Evolutionary conservation across 1,140 invertebrate species (phyloP).

Genomic region (Acromyrmex heyeri): DNA sequence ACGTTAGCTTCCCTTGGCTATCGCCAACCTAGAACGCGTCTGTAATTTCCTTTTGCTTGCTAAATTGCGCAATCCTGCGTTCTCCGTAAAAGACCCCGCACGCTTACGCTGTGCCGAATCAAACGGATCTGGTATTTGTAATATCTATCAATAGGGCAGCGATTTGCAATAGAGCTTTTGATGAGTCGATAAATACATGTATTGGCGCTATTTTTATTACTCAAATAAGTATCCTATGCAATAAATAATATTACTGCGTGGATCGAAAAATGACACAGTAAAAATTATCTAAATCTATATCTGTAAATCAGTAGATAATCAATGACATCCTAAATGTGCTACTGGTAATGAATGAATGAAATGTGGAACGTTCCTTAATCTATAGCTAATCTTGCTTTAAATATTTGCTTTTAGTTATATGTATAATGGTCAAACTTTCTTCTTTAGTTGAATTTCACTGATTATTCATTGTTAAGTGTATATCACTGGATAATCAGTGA

Average conservation of each 20-base stretch:
- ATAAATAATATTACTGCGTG: not conserved
- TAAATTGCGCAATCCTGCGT: constrained; percentile 70
- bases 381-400: too few relatives aligned
- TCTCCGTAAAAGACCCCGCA: constrained; percentile 37
- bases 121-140: constrained; percentile 27
- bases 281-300: too few relatives aligned
- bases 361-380: too few relatives aligned
- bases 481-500: too few relatives aligned
- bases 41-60: constrained; percentile 65
- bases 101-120: constrained; percentile 28
- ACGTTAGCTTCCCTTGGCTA: not conserved
- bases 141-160: not conserved
- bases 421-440: too few relatives aligned
- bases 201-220: not conserved
- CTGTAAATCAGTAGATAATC: too few relatives aligned
- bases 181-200: not conserved
- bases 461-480: too few relatives aligned
- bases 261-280: too few relatives aligned
- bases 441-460: too few relatives aligned
- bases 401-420: too few relatives aligned
- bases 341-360: too few relatives aligned
- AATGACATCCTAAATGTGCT: too few relatives aligned
- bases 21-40: constrained; percentile 47
- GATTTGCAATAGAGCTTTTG: not conserved
- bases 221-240: not conserved